Evolutionary conservation across 2,888 invertebrate genomes (phyloP).

Genomic region (Rotaria sp.): DNA sequence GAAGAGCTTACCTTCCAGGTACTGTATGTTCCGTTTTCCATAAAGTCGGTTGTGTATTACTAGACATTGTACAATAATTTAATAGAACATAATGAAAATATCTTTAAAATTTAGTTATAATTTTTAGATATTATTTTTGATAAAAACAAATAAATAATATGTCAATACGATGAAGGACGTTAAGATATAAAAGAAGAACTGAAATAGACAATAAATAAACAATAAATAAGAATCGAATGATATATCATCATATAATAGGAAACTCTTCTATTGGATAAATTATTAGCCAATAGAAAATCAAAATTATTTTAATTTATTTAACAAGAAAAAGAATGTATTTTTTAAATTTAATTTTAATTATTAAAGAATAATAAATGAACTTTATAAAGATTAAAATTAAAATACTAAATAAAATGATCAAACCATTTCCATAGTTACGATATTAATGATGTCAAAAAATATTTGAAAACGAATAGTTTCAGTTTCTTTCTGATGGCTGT

Average conservation of each 20-base stretch:
- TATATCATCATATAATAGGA: neutral
- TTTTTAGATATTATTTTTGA: neutral
- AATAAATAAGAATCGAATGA: neutral
- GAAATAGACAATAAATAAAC: neutral
- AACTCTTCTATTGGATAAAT: neutral
- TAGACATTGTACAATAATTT: neutral
- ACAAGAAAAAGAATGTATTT: neutral
- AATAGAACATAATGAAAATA: neutral
- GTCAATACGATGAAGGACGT: neutral
- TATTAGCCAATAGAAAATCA: neutral
- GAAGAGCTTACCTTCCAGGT: neutral
- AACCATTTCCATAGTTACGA: neutral
- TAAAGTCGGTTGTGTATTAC: neutral
- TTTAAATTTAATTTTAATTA: too few relatives aligned
- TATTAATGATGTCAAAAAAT: neutral
- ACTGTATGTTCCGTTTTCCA: slow-evolving; percentile 20
- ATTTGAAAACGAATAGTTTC: neutral
- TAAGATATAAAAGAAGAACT: neutral
- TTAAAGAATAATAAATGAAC: too few relatives aligned
- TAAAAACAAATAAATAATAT: too few relatives aligned
- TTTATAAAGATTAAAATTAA: too few relatives aligned
- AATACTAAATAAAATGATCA: neutral
- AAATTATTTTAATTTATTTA: neutral
- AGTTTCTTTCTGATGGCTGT: neutral
- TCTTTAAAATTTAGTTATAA: neutral